Evolutionary conservation across 2,797 vertebrate genomes (phyloP).

Genomic region (Phalanger gymnotis): DNA sequence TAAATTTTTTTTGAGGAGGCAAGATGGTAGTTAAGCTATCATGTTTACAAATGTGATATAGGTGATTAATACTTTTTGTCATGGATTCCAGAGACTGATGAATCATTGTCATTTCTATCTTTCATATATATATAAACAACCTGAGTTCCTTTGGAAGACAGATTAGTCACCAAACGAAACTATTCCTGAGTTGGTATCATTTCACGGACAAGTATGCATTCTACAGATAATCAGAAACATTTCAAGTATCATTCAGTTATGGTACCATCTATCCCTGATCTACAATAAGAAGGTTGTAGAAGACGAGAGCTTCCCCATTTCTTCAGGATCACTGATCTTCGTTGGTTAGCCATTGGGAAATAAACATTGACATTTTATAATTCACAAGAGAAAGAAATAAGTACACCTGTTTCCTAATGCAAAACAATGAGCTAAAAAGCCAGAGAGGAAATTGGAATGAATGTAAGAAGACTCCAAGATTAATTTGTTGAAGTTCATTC

Average conservation of each 20-base stretch:
- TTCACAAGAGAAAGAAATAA: neutral
- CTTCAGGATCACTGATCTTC: neutral
- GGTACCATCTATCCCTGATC: neutral
- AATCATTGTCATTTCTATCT: neutral
- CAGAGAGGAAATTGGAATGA: neutral
- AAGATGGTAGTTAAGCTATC: neutral
- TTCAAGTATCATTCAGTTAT: neutral
- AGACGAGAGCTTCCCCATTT: neutral
- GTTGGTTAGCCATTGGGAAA: neutral
- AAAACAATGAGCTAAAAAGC: neutral
- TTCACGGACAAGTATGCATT: neutral
- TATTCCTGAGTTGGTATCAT: neutral
- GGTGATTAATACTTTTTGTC: neutral
- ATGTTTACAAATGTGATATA: neutral
- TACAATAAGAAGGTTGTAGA: neutral
- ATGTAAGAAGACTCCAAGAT: neutral
- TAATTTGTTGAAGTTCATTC: neutral
- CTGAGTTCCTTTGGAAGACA: neutral
- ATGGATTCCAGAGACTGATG: neutral
- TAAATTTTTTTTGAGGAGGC: neutral
- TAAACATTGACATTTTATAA: neutral
- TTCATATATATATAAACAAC: neutral
- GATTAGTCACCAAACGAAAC: neutral
- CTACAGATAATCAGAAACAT: neutral
- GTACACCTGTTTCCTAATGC: neutral